Evolutionary conservation across 2,113 vertebrate species (phyloP).

Genomic region (Misgurnus mizolepis): DNA sequence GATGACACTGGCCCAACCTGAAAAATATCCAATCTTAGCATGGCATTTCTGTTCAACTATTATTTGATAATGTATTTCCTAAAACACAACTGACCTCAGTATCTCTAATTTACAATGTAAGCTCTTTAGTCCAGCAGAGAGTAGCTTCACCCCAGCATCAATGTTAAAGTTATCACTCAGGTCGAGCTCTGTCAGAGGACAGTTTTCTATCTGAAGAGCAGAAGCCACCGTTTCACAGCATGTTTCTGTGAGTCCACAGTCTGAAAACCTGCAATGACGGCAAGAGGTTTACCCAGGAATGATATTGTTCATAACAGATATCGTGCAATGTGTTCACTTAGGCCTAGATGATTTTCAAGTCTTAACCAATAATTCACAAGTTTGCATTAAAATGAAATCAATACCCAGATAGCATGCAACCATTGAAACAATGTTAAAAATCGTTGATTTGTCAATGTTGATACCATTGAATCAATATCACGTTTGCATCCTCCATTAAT

Average conservation of each 20-base stretch:
- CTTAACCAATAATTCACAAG: too few species aligned
- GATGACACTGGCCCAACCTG: constrained; percentile 61
- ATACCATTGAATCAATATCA: too few species aligned
- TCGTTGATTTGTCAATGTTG: too few species aligned
- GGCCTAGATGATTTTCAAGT: too few species aligned
- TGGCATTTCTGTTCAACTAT: background rate
- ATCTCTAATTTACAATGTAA: constrained; percentile 53
- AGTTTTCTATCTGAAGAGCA: constrained; percentile 48
- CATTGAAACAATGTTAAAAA: too few species aligned
- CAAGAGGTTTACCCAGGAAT: background rate
- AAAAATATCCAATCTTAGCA: background rate
- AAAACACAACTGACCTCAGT: constrained; percentile 52
- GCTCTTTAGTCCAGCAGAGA: constrained; percentile 57
- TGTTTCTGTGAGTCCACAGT: constrained; percentile 58
- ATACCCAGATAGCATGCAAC: too few species aligned
- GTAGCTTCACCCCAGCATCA: constrained; percentile 5
- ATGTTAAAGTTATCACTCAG: constrained; percentile 63
- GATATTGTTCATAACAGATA: too few species aligned
- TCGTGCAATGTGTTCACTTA: too few species aligned
- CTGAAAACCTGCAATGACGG: constrained; percentile 52
- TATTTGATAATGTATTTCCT: background rate
- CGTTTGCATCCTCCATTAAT: too few species aligned
- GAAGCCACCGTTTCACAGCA: constrained; percentile 48
- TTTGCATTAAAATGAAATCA: too few species aligned
- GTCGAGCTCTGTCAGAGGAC: constrained; percentile 56